phyloP scores from a whole-genome alignment of 2,888 invertebrate species.

The Pandemis cinnamomeana region DNA sequence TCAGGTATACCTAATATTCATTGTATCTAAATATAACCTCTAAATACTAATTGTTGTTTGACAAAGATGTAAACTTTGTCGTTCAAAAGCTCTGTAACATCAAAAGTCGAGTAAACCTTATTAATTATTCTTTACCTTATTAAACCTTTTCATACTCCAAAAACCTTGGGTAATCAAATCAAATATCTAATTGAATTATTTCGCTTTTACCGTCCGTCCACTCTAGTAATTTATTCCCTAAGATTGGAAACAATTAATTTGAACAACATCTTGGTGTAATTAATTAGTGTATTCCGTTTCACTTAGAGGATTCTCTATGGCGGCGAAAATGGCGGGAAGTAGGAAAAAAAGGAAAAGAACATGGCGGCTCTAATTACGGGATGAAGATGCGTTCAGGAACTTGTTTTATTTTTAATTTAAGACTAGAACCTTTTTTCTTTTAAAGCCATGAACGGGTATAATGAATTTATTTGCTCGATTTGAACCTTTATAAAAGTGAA shows the following conservation, averaged over 20 bases:
- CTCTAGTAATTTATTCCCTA: conserved; percentile 43
- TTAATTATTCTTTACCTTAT: conserved; percentile 10
- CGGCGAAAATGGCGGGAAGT: conserved; percentile 47
- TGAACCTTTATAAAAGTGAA: background rate
- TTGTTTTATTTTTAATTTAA: conserved; percentile 25
- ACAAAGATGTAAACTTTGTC: background rate
- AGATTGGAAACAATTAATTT: conserved; percentile 48
- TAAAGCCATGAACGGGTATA: background rate
- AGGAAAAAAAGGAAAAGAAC: conserved; percentile 19
- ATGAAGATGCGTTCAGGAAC: conserved; percentile 23
- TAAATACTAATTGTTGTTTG: conserved; percentile 7
- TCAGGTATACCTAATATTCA: background rate
- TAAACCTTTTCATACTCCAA: background rate
- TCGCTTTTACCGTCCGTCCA: conserved; percentile 44
- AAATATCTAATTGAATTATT: conserved; percentile 15
- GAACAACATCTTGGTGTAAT: conserved; percentile 47
- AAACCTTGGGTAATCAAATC: conserved; percentile 19
- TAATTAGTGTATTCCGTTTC: conserved; percentile 57
- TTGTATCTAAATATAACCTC: background rate
- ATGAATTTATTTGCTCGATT: background rate
- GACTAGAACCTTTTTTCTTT: conserved; percentile 11
- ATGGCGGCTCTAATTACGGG: conserved; percentile 27
- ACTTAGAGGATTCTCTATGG: conserved; percentile 52
- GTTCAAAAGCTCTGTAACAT: background rate
- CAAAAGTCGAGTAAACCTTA: conserved; percentile 9